Percentiles rank a stretch among this genome's conserved stretches.
These are phyloP conservation scores for Echinops telfairi DNA, from an alignment of 2,113 vertebrate genomes.

Conservation along the genomic window DNA sequence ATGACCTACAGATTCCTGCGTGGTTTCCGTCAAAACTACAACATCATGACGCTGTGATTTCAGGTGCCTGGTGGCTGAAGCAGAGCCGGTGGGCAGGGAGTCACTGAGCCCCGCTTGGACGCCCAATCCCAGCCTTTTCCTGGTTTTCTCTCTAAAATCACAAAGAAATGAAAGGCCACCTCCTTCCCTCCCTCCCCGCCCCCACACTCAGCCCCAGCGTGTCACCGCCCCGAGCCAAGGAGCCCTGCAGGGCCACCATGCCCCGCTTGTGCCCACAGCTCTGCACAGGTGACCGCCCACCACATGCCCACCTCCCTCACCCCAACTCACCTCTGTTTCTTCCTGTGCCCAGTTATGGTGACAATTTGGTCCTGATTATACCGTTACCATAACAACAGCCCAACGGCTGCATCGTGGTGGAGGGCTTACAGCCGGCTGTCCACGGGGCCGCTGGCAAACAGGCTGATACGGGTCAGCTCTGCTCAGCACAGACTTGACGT, in stretches of 20 bases:
- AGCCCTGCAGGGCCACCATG: conserved; percentile 11
- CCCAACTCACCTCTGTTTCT: background rate
- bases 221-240: background rate
- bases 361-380: conserved; percentile 79
- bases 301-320: conserved; percentile 34
- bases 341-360: conserved; percentile 66
- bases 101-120: too few relatives aligned
- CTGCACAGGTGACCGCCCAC: conserved; percentile 70
- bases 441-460: conserved; percentile 54
- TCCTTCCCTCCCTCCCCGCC: conserved; percentile 4
- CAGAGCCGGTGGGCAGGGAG: too few relatives aligned
- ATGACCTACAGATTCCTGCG: too few relatives aligned
- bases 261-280: conserved; percentile 54
- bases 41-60: too few relatives aligned
- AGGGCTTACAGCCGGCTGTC: conserved; percentile 53
- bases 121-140: too few relatives aligned
- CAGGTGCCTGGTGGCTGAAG: too few relatives aligned
- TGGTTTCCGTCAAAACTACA: too few relatives aligned
- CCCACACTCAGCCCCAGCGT: background rate
- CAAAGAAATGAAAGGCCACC: conserved; percentile 64
- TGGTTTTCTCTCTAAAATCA: conserved; percentile 70
- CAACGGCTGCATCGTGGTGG: conserved; percentile 77
- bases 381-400: conserved; percentile 86
- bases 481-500: background rate
- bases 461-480: conserved; percentile 15